These are phyloP conservation scores for Leptopilina myrica DNA, from an alignment of 2,888 invertebrate genomes.

Conservation along the genomic window DNA sequence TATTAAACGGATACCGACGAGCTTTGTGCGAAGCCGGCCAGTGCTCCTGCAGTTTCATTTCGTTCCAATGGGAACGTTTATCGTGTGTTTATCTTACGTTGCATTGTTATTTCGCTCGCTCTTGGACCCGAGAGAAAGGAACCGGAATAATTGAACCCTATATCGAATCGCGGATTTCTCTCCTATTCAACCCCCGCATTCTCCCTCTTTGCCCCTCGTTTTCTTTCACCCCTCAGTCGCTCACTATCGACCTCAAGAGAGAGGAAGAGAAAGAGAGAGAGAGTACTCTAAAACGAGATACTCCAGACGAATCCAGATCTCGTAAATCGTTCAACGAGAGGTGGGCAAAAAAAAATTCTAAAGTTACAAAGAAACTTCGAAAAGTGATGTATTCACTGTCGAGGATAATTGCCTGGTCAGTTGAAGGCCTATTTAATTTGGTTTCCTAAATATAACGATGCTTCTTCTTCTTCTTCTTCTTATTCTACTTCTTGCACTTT, in stretches of 20 bases:
- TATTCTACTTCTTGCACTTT: too few species aligned
- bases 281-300: slow-evolving; percentile 36
- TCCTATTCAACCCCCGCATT: slow-evolving; percentile 48
- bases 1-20: slow-evolving; percentile 51
- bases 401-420: slow-evolving; percentile 18
- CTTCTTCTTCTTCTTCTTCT: too few species aligned
- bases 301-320: slow-evolving; percentile 37
- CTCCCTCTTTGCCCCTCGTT: slow-evolving; percentile 40
- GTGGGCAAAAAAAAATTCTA: slow-evolving; percentile 27
- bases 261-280: not conserved
- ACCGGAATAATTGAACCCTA: slow-evolving; percentile 69
- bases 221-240: slow-evolving; percentile 41
- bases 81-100: slow-evolving; percentile 70
- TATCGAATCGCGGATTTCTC: slow-evolving; percentile 62
- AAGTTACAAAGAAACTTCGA: slow-evolving; percentile 6
- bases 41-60: slow-evolving; percentile 65
- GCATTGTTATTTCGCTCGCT: slow-evolving; percentile 68
- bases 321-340: slow-evolving; percentile 38
- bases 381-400: slow-evolving; percentile 38
- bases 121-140: slow-evolving; percentile 58
- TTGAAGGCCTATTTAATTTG: not conserved
- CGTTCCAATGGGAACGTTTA: slow-evolving; percentile 64
- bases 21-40: slow-evolving; percentile 49
- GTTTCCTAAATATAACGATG: not conserved
- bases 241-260: slow-evolving; percentile 10